Base-by-base conservation (phyloP, 2,888 invertebrate genomes). In the Ctenicera cuprea region DNA sequence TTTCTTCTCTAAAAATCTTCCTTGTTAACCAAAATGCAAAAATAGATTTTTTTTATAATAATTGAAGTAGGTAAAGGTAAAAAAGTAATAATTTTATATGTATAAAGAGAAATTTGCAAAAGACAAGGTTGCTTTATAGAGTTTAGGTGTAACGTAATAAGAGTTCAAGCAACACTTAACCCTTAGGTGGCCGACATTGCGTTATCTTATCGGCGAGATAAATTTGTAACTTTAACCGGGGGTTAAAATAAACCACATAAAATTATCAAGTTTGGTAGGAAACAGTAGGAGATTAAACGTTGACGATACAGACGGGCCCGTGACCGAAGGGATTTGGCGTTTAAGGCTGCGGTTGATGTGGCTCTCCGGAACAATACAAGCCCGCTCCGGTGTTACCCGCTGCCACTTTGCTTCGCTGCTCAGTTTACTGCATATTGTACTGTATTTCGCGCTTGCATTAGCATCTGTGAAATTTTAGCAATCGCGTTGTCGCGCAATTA, bases 251-350 rank as follows among this genome's bases (percentile, higher is more conserved):
- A 59, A 59, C 38, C 59, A 63, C 62, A 54, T 71, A 64, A 71
- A 71, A 71, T 71, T 71, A 71, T 64, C 70, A 65, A 71, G 57
- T 54, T 64, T 14, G 43, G 57, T 57, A 20, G 26, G 64, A 65
- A 71, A 71, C 59, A 71, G 70, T 63, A 48, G 50, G 52, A 70
- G 71, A 71, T 71, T 65, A 71, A 71, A 43, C 54, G 64, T 45
- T 59, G 71, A 71, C 64, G 71, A 59, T 65, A 71, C 54, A 62
- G 38, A 70, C 54, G 63, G 69, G 43, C 63, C 54, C 54, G 50
- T 52, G 70, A 52, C 71, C 71, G 57, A 43, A 71, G 59, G 65
- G 71, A 65, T 71, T 71, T 65, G 61, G 18, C 52, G 65, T 71
- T 62, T 64, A 71, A 71, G 57, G 71, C 63, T 65, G 65, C 54